Evolutionary conservation across 2,888 invertebrate genomes (phyloP).

Genomic region (Mellilla xanthometata): DNA sequence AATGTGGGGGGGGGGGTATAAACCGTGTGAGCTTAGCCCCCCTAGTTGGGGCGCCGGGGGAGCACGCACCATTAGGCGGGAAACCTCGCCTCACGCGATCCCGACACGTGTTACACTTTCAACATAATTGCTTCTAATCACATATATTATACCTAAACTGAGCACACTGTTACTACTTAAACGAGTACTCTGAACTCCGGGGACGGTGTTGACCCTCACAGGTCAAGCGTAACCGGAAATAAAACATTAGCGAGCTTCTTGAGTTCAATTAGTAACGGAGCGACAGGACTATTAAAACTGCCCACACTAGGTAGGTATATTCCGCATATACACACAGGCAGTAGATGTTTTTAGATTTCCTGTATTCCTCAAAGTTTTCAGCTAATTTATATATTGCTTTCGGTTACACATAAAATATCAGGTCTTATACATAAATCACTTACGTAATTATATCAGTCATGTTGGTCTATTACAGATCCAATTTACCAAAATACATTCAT

Average conservation of each 20-base stretch:
- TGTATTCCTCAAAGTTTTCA: no score
- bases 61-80: conserved; percentile 76
- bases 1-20: conserved; percentile 36
- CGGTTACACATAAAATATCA: no score
- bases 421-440: background rate
- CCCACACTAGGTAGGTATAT: no score
- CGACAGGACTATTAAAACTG: no score
- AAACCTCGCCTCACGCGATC: conserved; percentile 64
- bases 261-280: no score
- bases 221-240: conserved; percentile 5
- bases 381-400: no score
- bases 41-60: conserved; percentile 37
- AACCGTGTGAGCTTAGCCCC: conserved; percentile 43
- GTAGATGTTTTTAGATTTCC: no score
- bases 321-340: no score
- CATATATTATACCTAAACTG: conserved; percentile 42
- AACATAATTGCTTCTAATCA: conserved; percentile 77
- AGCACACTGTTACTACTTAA: conserved; percentile 33
- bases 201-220: conserved; percentile 12
- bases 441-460: background rate
- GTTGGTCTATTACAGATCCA: background rate
- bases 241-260: background rate
- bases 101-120: conserved; percentile 75
- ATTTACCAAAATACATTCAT: conserved; percentile 6
- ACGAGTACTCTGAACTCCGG: no score